Evolutionary conservation across 2,113 vertebrate species (phyloP), one percentile per base, ranked within the genome.

Genomic region (Oxyruncus cristatus): DNA sequence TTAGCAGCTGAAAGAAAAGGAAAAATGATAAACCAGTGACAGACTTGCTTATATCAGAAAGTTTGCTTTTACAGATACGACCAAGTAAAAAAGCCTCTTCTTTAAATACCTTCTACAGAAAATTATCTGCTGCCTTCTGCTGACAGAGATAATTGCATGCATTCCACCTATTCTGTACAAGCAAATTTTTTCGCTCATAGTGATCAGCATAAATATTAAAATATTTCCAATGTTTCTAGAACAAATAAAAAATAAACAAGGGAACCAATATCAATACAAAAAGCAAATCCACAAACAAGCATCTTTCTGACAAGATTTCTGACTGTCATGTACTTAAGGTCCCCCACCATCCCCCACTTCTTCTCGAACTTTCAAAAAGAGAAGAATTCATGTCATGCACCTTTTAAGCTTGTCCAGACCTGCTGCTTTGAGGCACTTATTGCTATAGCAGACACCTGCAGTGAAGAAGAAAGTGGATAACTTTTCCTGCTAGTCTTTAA

Each of bases 321-420:
- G 30, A 30, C 21, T 81, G 28, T 19, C 2, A 2, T 3, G 21
- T 63, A 59, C 37, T 75, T 62, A 14, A 32, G 4, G 4, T 52
- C 4, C 18, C 5, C 6, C 42, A 11, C 2, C 47, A 11, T 16
- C 4, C 2, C 16, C 2, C 6, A 28, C 1, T 55, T 85, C 2
- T 44, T 78, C 42, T 68, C 35, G 47, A 68, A 33, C 16, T 78
- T 74, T 61, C n/a, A 78, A 49, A 52, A 78, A 49, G 11, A 41
- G 46, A 70, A 33, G 30, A 85, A 67, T 55, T 86, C 17, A 33
- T 8, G 4, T 8, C 0, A 7, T 30, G 46, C 7, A 42, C 0
- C 14, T 71, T 83, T 74, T 58, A 74, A 47, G 3, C 28, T 77
- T 71, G 10, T 55, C 26, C 26, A 62, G 37, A 35, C 18, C 2